Evolutionary conservation across 2,113 vertebrate genomes (phyloP), one percentile per base, ranked within the genome.

Genomic region (Mirza zaza): DNA sequence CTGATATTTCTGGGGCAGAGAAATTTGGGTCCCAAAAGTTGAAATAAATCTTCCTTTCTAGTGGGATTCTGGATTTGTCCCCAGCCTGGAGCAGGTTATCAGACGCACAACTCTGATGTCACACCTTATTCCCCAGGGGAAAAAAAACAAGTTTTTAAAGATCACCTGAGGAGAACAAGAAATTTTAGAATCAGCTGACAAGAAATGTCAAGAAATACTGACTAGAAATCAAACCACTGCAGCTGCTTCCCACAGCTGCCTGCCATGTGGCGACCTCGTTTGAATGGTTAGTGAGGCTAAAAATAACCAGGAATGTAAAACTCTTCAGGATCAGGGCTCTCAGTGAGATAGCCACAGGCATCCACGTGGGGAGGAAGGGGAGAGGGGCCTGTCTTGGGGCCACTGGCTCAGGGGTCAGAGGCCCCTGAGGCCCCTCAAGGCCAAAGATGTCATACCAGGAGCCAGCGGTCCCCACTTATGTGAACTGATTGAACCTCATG

Each of bases 161-260:
- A 65, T 88, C 87, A 79, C 85, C 93, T 84, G 15, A 42, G 83
- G 82, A 96, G 86, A 80, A 12, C 36, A 82, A 77, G 61, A 50
- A 87, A 57, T 91, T 94, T 96, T 67, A 90, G 95, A 84, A 77
- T 94, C 93, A 83, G 93, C 95, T 96, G 79, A 77, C 8, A 34
- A 93, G 79, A 96, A 95, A 91, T 80, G 81, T 90, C 97, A 90
- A 90, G 83, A 67, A 48, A 65, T 32, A 21, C 67, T 5, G 27
- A 82, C 50, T 70, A 48, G 79, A 91, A 91, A 70, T 83, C 91
- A 82, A 55, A 81, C 57, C 68, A 6, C 20, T 32, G 89, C 96
- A 97, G 96, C 91, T 95, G 95, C 97, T 50, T 32, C 21, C 55
- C 79, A 76, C 83, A 98, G 96, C 96, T 97, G 96, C 90, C 27